Evolutionary conservation across 37 sponge, comb jelly and placozoan genomes (phyloP).

Genomic region (Cladorhizidae sp.): DNA sequence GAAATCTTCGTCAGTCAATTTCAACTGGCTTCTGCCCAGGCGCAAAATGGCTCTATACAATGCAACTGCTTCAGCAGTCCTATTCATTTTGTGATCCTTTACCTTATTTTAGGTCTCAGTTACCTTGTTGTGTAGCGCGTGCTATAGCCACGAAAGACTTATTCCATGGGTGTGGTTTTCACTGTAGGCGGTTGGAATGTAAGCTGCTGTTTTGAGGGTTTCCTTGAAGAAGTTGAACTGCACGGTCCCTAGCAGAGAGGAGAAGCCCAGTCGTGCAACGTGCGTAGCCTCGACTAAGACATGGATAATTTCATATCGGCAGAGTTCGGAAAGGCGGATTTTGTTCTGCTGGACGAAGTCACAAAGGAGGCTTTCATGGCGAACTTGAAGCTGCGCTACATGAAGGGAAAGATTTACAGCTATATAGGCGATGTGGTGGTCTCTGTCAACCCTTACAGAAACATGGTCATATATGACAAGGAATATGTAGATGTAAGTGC

Average conservation of each 20-base stretch:
- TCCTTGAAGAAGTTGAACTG: too few relatives aligned
- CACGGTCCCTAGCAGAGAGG: not conserved
- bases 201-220: too few relatives aligned
- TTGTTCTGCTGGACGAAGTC: conserved; percentile 79
- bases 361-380: conserved; percentile 64
- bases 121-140: too few relatives aligned
- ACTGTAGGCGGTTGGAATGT: too few relatives aligned
- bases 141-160: too few relatives aligned
- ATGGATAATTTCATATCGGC: conserved; percentile 53
- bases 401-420: conserved; percentile 71
- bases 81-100: too few relatives aligned
- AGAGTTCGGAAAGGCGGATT: conserved; percentile 75
- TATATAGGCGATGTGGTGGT: conserved; percentile 90
- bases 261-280: not conserved
- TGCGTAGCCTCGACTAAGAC: not conserved
- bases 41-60: conserved; percentile 45
- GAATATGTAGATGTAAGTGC: conserved; percentile 37
- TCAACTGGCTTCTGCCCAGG: conserved; percentile 3
- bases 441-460: conserved; percentile 81
- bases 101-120: too few relatives aligned
- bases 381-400: conserved; percentile 73
- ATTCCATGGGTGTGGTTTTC: too few relatives aligned
- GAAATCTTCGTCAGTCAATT: conserved; percentile 43
- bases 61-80: too few relatives aligned
- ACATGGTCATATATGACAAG: conserved; percentile 67